Evolutionary conservation across 2,888 invertebrate species (phyloP).

Genomic region (Phalera bucephala): DNA sequence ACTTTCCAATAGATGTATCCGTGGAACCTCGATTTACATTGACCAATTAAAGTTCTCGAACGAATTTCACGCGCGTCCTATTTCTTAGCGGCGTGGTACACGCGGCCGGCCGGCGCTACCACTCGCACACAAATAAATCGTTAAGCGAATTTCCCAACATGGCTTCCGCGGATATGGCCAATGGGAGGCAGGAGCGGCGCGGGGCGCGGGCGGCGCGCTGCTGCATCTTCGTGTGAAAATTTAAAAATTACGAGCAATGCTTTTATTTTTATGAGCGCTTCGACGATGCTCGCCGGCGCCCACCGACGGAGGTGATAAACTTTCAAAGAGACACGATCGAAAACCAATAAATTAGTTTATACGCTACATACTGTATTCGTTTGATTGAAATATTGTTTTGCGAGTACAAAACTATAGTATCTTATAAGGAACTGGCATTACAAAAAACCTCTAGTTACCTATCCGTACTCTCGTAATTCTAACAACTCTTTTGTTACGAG

Average conservation of each 20-base stretch:
- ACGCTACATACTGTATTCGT: constrained; percentile 9
- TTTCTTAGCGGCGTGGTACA: too few relatives aligned
- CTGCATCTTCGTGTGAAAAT: constrained; percentile 65
- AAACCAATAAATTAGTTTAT: constrained; percentile 40
- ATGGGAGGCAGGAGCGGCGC: constrained; percentile 50
- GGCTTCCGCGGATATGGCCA: constrained; percentile 64
- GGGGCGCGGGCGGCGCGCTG: constrained; percentile 41
- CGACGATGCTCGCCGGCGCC: constrained; percentile 41
- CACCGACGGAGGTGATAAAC: constrained; percentile 37
- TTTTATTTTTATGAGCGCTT: constrained; percentile 57
- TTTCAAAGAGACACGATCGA: constrained; percentile 38
- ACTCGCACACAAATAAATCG: constrained; percentile 71
- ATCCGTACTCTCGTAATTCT: too few relatives aligned
- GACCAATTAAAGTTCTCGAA: constrained; percentile 42
- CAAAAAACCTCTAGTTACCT: background rate
- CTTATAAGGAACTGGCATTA: constrained; percentile 11
- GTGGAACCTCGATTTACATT: constrained; percentile 35
- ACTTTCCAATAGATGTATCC: constrained; percentile 45
- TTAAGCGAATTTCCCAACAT: constrained; percentile 75
- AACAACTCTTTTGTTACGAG: too few relatives aligned
- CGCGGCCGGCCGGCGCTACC: constrained; percentile 46
- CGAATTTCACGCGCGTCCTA: constrained; percentile 48
- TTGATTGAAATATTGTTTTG: constrained; percentile 2
- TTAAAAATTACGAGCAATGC: constrained; percentile 55
- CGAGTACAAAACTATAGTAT: too few relatives aligned